These are phyloP conservation scores for Epinephelus fuscoguttatus DNA, from an alignment of 2,113 vertebrate species.

Conservation along the genomic window DNA sequence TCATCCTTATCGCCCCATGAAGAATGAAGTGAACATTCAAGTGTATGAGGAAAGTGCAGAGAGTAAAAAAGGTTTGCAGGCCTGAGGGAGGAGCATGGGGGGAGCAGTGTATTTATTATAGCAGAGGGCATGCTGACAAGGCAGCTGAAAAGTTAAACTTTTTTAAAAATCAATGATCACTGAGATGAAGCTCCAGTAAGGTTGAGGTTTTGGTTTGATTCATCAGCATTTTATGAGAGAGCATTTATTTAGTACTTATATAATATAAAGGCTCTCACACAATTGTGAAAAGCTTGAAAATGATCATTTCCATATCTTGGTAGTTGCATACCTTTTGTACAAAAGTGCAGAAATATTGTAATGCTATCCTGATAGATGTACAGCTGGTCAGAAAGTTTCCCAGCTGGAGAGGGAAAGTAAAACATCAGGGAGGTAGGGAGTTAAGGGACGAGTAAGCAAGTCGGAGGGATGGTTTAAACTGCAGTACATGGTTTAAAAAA, in stretches of 20 bases:
- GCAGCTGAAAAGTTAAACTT: neutral
- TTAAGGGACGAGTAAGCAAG: neutral
- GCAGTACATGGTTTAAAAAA: neutral
- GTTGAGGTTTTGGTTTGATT: neutral
- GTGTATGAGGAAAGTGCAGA: conserved; percentile 17
- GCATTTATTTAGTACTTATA: neutral
- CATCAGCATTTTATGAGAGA: neutral
- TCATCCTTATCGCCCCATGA: conserved; percentile 56
- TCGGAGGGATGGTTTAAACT: neutral
- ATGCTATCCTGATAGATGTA: neutral
- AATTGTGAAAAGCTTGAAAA: neutral
- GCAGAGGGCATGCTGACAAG: neutral
- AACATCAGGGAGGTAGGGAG: neutral
- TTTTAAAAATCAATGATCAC: neutral
- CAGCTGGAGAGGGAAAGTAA: neutral
- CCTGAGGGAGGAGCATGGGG: neutral
- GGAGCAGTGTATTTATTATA: neutral
- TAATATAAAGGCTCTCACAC: neutral
- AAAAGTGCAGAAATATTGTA: neutral
- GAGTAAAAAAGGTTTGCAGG: conserved; percentile 16
- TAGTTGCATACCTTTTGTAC: neutral
- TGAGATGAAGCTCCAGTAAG: neutral
- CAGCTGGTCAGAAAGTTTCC: neutral
- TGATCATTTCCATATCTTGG: neutral
- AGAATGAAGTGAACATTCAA: conserved; percentile 14